Conservation (phyloP, 2,797 vertebrate species). For the Enteromius viviparus region DNA sequence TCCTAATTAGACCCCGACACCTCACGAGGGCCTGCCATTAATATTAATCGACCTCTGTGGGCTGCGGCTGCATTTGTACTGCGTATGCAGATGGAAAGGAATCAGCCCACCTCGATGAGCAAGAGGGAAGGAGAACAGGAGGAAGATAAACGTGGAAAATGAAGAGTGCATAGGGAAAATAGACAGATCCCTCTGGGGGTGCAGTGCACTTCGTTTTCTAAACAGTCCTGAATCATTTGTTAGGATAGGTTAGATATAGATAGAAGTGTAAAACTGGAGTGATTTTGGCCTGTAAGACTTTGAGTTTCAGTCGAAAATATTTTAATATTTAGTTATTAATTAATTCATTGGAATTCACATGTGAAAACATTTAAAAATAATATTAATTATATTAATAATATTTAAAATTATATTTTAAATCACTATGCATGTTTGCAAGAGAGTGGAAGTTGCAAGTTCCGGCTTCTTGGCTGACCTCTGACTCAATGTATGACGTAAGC, state of each 20-base stretch:
- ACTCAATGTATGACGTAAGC: too few species aligned
- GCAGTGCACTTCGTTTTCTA: not conserved
- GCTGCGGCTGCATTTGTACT: constrained; percentile 90
- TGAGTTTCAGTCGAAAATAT: not conserved
- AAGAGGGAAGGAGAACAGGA: constrained; percentile 63
- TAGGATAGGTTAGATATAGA: not conserved
- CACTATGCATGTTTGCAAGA: too few species aligned
- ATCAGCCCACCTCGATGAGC: constrained; percentile 31
- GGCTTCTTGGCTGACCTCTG: too few species aligned
- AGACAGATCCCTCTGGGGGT: constrained; percentile 8
- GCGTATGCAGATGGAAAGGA: constrained; percentile 92
- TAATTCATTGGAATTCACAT: too few species aligned
- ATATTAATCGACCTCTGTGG: constrained; percentile 97
- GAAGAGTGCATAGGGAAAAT: constrained; percentile 65
- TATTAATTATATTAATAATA: too few species aligned
- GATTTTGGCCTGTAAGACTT: not conserved
- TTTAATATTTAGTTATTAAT: not conserved
- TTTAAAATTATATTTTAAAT: too few species aligned
- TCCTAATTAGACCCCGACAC: constrained; percentile 99
- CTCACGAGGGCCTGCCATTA: constrained; percentile 96
- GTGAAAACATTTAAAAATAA: too few species aligned
- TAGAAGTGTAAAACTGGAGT: not conserved
- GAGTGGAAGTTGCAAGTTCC: too few species aligned
- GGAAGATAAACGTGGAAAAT: constrained; percentile 81
- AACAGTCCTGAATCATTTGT: not conserved